phyloP scores from a whole-genome alignment of 2,113 vertebrate species.

The Pleuronectes platessa region DNA sequence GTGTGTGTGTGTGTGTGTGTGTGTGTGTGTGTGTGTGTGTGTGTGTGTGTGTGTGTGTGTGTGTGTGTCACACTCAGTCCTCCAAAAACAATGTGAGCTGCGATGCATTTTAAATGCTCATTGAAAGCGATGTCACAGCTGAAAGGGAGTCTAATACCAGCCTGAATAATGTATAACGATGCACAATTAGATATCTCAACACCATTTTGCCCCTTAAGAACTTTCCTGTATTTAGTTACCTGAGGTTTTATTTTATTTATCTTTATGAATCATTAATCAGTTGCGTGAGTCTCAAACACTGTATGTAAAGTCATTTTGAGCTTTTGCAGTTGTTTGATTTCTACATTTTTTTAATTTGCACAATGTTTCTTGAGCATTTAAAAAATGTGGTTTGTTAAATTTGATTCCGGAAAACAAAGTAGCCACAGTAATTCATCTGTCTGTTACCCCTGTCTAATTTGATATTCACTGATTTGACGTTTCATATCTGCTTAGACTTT shows the following conservation, averaged over 20 bases:
- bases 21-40: slow-evolving; percentile 4
- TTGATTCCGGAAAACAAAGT: background rate
- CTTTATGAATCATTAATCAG: slow-evolving; percentile 58
- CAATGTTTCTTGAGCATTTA: no score
- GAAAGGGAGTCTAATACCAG: slow-evolving; percentile 61
- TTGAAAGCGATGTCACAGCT: slow-evolving; percentile 57
- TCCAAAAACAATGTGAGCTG: slow-evolving; percentile 54
- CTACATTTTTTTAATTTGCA: background rate
- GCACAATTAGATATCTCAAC: slow-evolving; percentile 75
- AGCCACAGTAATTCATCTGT: background rate
- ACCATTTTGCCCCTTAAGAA: slow-evolving; percentile 58
- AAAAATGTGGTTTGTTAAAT: background rate
- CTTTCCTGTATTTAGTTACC: slow-evolving; percentile 71
- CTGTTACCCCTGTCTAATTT: background rate
- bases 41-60: background rate
- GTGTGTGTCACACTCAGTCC: background rate
- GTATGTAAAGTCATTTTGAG: slow-evolving; percentile 6
- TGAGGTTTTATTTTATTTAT: slow-evolving; percentile 34
- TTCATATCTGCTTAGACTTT: background rate
- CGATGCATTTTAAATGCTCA: slow-evolving; percentile 58
- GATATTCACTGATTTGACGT: background rate
- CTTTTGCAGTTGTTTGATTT: background rate
- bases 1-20: background rate
- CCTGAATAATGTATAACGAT: slow-evolving; percentile 73
- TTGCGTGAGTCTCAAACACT: slow-evolving; percentile 22